Conservation (phyloP, 1,140 invertebrate species). For the Phenacoccus solenopsis region DNA sequence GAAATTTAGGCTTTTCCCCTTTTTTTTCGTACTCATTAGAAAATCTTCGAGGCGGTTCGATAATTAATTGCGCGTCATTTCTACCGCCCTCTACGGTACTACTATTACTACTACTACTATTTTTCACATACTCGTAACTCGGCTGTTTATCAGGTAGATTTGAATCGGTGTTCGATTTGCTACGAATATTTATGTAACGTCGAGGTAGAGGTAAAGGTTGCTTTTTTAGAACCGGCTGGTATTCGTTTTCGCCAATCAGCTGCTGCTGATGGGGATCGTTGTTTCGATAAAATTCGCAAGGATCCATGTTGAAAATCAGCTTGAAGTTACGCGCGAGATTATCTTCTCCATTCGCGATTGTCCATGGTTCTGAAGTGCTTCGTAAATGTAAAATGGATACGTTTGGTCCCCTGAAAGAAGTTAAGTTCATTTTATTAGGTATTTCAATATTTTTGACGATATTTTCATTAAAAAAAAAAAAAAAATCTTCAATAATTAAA, state of each 20-base stretch:
- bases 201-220: neutral
- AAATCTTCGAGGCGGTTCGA: neutral
- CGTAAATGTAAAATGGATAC: slow-evolving; percentile 42
- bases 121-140: neutral
- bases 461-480: too few species aligned
- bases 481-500: too few species aligned
- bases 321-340: neutral
- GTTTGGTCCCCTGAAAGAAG: slow-evolving; percentile 41
- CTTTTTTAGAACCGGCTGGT: neutral
- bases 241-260: neutral
- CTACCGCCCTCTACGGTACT: neutral
- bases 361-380: slow-evolving; percentile 41
- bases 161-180: neutral
- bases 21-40: neutral
- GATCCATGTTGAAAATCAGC: neutral
- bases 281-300: neutral
- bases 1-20: neutral
- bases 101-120: neutral
- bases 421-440: too few species aligned
- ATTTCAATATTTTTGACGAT: too few species aligned
- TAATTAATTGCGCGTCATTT: neutral
- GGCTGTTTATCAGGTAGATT: neutral
- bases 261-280: neutral
- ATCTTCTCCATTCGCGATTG: slow-evolving; percentile 23
- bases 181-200: neutral